Evolutionary conservation across 1,140 invertebrate species (phyloP).

Genomic region (Hylaeus anthracinus): DNA sequence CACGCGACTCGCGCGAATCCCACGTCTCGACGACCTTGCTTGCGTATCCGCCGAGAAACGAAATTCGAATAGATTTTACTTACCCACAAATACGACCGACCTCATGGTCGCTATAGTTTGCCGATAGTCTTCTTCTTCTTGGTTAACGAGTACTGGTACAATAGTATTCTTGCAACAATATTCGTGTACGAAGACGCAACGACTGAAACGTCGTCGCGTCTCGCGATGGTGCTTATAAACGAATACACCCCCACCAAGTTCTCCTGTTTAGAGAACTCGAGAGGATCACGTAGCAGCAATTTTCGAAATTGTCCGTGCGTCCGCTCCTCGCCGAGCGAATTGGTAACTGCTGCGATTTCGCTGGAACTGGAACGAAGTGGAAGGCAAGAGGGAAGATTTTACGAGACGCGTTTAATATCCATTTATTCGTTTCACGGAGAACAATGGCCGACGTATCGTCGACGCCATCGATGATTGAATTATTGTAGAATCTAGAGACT

Average conservation of each 20-base stretch:
- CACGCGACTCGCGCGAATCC: neutral
- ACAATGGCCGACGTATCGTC: neutral
- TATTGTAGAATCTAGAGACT: neutral
- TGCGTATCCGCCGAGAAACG: neutral
- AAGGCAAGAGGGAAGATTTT: neutral
- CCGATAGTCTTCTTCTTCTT: neutral
- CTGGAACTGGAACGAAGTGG: constrained; percentile 27
- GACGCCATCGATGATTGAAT: too few species aligned
- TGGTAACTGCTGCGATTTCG: constrained; percentile 11
- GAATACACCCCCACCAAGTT: constrained; percentile 63
- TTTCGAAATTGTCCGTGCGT: constrained; percentile 38
- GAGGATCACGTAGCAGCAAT: constrained; percentile 39
- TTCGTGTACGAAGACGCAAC: constrained; percentile 21
- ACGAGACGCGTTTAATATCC: neutral
- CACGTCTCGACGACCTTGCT: neutral
- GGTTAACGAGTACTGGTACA: too few species aligned
- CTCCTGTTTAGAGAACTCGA: constrained; percentile 8
- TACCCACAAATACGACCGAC: constrained; percentile 45
- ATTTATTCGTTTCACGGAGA: neutral
- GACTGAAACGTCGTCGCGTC: constrained; percentile 67
- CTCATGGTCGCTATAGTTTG: constrained; percentile 23
- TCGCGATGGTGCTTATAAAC: constrained; percentile 70
- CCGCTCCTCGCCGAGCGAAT: constrained; percentile 15
- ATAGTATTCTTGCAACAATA: neutral
- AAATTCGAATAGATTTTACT: neutral